Evolutionary conservation across 2,888 invertebrate genomes (phyloP), one percentile per base, ranked within the genome.

Genomic region (Ferrisia virgata): DNA sequence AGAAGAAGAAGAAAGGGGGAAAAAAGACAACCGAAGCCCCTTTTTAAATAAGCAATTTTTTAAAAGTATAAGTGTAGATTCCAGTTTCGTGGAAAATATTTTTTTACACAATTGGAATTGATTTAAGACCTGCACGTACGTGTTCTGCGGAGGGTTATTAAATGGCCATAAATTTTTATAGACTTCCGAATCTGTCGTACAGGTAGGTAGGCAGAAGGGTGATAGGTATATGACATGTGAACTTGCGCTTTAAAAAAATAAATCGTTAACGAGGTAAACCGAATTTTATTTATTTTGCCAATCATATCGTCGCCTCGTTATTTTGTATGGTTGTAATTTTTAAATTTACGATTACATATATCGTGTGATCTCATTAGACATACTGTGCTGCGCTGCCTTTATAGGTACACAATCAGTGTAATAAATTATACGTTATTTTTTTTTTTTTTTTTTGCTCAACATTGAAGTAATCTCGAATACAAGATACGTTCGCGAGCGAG

Each of bases 261-360:
- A 76, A 76, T 36, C 72, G n/a, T 36, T 76, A 76, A 76, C 72
- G 72, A 76, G 36, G 72, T 76, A 76, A 76, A 76, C 33, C 72
- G 72, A 76, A 36, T 76, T 76, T 69, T 69, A 33, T 76, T 76
- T 36, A 33, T 76, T 36, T 36, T 33, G 18, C 36, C 18, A 18
- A 36, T 76, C 36, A 28, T 25, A 36, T 76, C 36, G 72, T 76
- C 36, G 25, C 28, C 18, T 76, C 36, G 72, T 18, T 33, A 76
- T 76, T 36, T 53, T 53, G 9, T 53, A 53, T 4, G 47, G 53
- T 53, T n/a, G 8, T 9, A 53, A 8, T 5, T 40, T 40, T 40
- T 18, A 9, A 47, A 53, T 53, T 53, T 53, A 53, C 9, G 53
- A 47, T 18, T 2, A 3, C 31, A n/a, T 69, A 3, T 69, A n/a